Evolutionary conservation across 1,140 invertebrate species (phyloP), one percentile per base, ranked within the genome.

Genomic region (Gryllus bimaculatus): DNA sequence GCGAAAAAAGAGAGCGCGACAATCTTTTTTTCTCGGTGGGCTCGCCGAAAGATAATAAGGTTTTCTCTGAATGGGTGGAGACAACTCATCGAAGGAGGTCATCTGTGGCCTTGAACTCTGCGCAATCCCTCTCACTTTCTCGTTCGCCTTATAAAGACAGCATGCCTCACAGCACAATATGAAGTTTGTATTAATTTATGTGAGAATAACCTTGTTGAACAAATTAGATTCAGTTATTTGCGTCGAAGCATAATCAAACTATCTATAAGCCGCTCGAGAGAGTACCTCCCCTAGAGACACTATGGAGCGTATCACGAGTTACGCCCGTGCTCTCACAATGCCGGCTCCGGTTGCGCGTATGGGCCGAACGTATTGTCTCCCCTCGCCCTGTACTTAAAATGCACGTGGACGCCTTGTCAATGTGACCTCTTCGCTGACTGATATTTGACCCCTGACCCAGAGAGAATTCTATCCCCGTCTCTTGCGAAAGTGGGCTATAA

Each of bases 141-240:
- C 26, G 26, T 39, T 66, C 54, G 10, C 54, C 54, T 13, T 66
- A 13, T 66, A 18, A 10, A 66, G 54, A 13, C 54, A 1, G 18
- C 54, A 7, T 66, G 54, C 54, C 54, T 66, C 18, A 18, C 10
- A 66, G 54, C 54, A 18, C 54, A 66, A 13, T 66, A 18, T 66
- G 54, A 10, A 18, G 54, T 66, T 66, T 18, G 10, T 18, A 66
- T 66, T 66, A 66, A 66, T 66, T 66, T 66, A 66, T 66, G 54
- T 66, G 54, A 18, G 54, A 66, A 66, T 66, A 66, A 66, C 54
- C 54, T 66, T 66, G 54, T 66, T 66, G 54, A 10, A 66, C 54
- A 66, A 66, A 66, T 66, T 66, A 66, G 54, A 66, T 66, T 66
- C 54, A 66, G 54, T 66, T 66, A 66, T 66, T 66, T 66, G 54